phyloP scores from a whole-genome alignment of 2,113 vertebrate species.

The Trinectes maculatus region DNA sequence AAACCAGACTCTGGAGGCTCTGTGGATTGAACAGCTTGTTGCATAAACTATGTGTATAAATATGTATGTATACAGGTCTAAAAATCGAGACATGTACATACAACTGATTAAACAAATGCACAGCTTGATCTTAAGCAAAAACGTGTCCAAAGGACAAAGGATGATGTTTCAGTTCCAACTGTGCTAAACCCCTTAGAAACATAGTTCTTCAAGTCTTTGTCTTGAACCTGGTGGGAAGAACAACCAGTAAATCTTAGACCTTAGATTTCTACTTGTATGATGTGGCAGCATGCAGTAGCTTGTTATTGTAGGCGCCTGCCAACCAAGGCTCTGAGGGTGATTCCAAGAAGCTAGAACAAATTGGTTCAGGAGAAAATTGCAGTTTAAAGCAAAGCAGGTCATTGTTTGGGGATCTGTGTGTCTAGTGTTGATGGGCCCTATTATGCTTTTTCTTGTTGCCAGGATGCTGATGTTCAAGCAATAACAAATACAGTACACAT shows the following conservation, averaged over 20 bases:
- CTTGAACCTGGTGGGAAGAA: not conserved
- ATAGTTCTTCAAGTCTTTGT: not conserved
- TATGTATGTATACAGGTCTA: not conserved
- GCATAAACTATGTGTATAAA: not conserved
- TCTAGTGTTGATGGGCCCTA: too few relatives aligned
- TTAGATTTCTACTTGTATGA: not conserved
- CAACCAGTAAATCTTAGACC: not conserved
- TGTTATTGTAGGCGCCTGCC: not conserved
- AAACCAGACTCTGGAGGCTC: not conserved
- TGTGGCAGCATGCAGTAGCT: not conserved
- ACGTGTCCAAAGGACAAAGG: too few relatives aligned
- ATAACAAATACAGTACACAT: too few relatives aligned
- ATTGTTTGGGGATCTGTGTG: too few relatives aligned
- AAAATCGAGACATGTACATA: not conserved
- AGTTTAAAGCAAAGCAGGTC: too few relatives aligned
- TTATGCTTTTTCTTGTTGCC: too few relatives aligned
- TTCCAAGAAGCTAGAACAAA: not conserved
- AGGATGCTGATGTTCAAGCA: too few relatives aligned
- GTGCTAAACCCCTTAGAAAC: too few relatives aligned
- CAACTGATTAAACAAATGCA: not conserved
- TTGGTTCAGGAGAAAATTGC: too few relatives aligned
- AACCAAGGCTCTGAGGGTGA: not conserved
- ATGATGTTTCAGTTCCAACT: too few relatives aligned
- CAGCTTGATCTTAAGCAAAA: too few relatives aligned
- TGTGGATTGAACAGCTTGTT: not conserved